These are phyloP conservation scores for Astyanax mexicanus DNA, from an alignment of 2,797 vertebrate species.

Conservation along the genomic window DNA sequence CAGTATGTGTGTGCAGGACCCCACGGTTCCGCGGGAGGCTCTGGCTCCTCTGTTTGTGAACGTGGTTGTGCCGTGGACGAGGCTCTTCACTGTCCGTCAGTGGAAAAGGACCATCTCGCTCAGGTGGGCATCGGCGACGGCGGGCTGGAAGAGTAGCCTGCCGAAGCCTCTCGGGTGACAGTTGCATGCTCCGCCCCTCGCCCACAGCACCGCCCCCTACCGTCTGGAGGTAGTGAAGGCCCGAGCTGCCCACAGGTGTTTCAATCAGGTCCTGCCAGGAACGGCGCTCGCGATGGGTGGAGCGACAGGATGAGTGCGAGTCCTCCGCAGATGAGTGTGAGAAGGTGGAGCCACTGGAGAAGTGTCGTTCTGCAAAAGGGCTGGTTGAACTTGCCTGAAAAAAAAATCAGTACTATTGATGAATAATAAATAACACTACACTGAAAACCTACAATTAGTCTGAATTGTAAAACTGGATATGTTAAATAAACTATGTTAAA, in stretches of 20 bases:
- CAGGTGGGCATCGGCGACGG: slow-evolving; percentile 66
- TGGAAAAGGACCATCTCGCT: slow-evolving; percentile 81
- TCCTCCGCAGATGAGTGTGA: slow-evolving; percentile 81
- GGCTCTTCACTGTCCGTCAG: slow-evolving; percentile 76
- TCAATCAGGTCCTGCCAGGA: slow-evolving; percentile 87
- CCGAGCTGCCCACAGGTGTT: slow-evolving; percentile 82
- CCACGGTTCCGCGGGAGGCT: slow-evolving; percentile 72
- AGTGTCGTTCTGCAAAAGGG: slow-evolving; percentile 82
- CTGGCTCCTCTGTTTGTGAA: slow-evolving; percentile 78
- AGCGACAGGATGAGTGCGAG: slow-evolving; percentile 77
- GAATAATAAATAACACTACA: too few relatives aligned
- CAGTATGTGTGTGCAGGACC: slow-evolving; percentile 12
- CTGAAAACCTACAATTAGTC: too few relatives aligned
- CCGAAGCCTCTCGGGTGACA: slow-evolving; percentile 74
- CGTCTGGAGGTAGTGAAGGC: slow-evolving; percentile 84
- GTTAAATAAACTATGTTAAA: too few relatives aligned
- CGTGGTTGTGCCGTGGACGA: slow-evolving; percentile 54
- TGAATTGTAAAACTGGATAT: too few relatives aligned
- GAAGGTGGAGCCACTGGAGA: slow-evolving; percentile 84
- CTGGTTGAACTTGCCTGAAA: slow-evolving; percentile 79
- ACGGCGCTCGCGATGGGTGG: slow-evolving; percentile 77
- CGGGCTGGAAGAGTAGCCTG: slow-evolving; percentile 76
- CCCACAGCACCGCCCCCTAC: slow-evolving; percentile 65
- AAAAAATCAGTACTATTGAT: neutral
- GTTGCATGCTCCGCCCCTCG: slow-evolving; percentile 52